Evolutionary conservation across 1,140 invertebrate genomes (phyloP).

Genomic region (Aphis craccivora): DNA sequence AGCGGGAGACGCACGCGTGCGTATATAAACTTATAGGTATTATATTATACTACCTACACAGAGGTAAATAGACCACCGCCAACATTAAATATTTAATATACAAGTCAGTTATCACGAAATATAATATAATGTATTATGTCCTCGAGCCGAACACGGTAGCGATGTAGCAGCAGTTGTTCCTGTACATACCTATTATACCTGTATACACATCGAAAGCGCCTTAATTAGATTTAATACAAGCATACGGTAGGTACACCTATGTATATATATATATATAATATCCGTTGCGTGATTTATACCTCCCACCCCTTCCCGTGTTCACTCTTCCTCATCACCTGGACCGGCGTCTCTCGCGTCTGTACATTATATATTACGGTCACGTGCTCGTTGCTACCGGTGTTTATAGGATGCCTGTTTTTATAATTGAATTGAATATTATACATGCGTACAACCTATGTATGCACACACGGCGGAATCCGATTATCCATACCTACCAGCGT

Average conservation of each 20-base stretch:
- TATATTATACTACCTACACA: neutral
- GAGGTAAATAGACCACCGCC: neutral
- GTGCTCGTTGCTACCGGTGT: conserved; percentile 35
- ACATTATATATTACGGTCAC: neutral
- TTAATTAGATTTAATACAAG: conserved; percentile 49
- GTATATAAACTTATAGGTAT: neutral
- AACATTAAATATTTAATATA: neutral
- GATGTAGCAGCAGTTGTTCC: neutral
- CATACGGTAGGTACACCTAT: neutral
- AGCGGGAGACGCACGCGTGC: neutral
- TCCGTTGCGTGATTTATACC: conserved; percentile 49
- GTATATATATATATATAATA: neutral
- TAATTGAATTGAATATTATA: neutral
- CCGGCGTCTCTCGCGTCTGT: neutral
- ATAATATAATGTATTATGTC: neutral
- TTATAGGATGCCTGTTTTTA: neutral
- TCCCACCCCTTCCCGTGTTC: neutral
- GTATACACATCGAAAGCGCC: neutral
- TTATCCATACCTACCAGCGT: neutral
- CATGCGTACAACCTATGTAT: neutral
- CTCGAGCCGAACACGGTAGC: conserved; percentile 54
- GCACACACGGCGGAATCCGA: neutral
- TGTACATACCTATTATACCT: neutral
- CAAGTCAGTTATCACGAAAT: neutral
- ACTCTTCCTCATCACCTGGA: neutral